A percentile compares a stretch with the other conserved stretches of the same genome.
These are phyloP conservation scores for Scrobipalpa atriplicella DNA, from an alignment of 2,888 invertebrate genomes.

Conservation along the genomic window DNA sequence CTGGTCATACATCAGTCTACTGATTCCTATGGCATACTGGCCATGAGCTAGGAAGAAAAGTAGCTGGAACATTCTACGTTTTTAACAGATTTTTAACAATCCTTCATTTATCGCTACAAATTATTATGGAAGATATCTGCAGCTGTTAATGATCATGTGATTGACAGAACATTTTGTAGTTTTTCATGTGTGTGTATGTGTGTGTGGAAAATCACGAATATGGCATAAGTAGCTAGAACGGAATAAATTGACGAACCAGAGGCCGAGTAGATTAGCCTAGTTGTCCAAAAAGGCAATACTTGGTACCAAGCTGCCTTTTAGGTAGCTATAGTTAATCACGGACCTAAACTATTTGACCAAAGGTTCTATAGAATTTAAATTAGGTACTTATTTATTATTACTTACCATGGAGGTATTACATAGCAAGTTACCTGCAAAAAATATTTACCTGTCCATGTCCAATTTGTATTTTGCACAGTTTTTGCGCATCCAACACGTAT, in stretches of 20 bases:
- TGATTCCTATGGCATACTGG: no score
- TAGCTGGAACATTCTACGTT: no score
- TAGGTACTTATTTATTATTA: background rate
- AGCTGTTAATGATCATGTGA: no score
- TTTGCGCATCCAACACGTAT: background rate
- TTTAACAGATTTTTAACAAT: no score
- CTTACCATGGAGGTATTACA: background rate
- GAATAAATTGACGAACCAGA: background rate
- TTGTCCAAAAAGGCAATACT: background rate
- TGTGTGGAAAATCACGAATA: background rate
- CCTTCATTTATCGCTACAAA: no score
- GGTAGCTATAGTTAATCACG: background rate
- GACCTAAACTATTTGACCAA: background rate
- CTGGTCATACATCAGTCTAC: no score
- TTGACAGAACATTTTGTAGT: no score
- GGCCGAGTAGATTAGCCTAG: background rate
- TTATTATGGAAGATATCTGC: no score
- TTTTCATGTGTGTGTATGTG: no score
- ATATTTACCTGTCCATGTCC: background rate
- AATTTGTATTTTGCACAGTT: background rate
- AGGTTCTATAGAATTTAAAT: no score
- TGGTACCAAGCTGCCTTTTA: background rate
- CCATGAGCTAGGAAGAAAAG: no score
- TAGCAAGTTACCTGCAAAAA: background rate
- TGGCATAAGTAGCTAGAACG: background rate